Evolutionary conservation across 2,888 invertebrate species (phyloP), one percentile per base, ranked within the genome.

Genomic region (Drosophila basisetae): DNA sequence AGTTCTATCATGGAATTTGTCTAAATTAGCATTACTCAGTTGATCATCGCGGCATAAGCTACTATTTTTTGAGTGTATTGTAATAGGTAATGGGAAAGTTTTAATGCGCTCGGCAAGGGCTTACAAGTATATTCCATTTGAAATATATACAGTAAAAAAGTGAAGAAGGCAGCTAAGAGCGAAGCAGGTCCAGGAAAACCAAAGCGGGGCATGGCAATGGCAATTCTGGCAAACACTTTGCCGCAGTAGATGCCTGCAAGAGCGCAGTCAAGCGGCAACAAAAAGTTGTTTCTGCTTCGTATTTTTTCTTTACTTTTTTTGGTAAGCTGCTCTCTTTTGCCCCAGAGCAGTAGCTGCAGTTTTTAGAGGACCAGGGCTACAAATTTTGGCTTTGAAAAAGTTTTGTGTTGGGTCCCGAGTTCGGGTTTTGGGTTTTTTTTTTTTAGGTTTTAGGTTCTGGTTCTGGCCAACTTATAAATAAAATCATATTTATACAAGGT

Each of bases 301-400:
- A 31, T 33, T 31, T 41, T 25, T 25, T 41, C n/a, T 18, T 58
- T 35, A 22, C 47, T 22, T 39, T 43, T 37, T 49, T 52, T 69
- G 53, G 68, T 54, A 59, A 62, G 65, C 63, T 67, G 55, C 54
- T 63, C 65, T 73, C 59, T 68, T 80, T 83, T 78, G 62, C 39
- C 59, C 47, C 31, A 41, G 52, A 68, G 67, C 55, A 63, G 58
- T 33, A 43, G 65, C 53, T 58, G 67, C 65, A 72, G 65, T 55
- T 72, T 70, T 28, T 10, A 47, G 31, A 35, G 60, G 37, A 65
- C 69, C 79, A 76, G 76, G 73, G 90, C 85, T 73, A 70, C 83
- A 84, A 80, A 85, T 80, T 85, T 86, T 69, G 75, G 78, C 89
- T 90, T 90, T 90, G 90, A 83, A 85, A 82, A 90, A 88, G 68